phyloP scores from a whole-genome alignment of 2,113 vertebrate genomes.

The Crotophaga sulcirostris region DNA sequence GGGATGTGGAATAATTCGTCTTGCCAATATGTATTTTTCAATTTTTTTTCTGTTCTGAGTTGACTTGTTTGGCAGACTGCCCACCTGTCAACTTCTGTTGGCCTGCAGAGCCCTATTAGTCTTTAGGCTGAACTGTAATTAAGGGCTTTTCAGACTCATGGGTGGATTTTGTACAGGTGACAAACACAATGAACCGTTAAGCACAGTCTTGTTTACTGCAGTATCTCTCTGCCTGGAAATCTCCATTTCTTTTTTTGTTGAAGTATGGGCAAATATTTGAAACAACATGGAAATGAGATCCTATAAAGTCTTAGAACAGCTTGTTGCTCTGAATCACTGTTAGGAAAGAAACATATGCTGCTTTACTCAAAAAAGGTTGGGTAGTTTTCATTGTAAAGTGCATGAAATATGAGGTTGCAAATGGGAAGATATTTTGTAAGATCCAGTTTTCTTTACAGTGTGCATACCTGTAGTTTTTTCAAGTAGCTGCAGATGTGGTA shows the following conservation, averaged over 20 bases:
- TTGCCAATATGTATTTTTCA: not conserved
- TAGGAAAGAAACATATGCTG: not conserved
- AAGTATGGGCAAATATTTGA: constrained; percentile 7
- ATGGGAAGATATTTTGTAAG: not conserved
- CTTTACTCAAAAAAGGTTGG: not conserved
- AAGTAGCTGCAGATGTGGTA: not conserved
- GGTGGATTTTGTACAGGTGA: not conserved
- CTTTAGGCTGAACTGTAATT: not conserved
- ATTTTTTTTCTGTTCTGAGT: not conserved
- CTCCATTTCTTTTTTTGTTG: not conserved
- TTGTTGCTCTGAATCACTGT: not conserved
- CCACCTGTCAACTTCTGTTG: not conserved
- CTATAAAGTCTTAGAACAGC: not conserved
- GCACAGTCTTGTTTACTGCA: not conserved
- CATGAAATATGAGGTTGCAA: not conserved
- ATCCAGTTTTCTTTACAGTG: not conserved
- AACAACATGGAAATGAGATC: not conserved
- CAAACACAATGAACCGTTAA: not conserved
- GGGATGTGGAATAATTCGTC: not conserved
- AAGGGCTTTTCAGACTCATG: not conserved
- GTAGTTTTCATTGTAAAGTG: not conserved
- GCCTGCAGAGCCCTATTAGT: not conserved
- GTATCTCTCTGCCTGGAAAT: not conserved
- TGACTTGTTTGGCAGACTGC: not conserved
- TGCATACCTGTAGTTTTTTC: not conserved